Percentiles rank a stretch among this genome's conserved stretches.
These are phyloP conservation scores for Lampropteryx suffumata DNA, from an alignment of 2,888 invertebrate genomes.

Conservation along the genomic window DNA sequence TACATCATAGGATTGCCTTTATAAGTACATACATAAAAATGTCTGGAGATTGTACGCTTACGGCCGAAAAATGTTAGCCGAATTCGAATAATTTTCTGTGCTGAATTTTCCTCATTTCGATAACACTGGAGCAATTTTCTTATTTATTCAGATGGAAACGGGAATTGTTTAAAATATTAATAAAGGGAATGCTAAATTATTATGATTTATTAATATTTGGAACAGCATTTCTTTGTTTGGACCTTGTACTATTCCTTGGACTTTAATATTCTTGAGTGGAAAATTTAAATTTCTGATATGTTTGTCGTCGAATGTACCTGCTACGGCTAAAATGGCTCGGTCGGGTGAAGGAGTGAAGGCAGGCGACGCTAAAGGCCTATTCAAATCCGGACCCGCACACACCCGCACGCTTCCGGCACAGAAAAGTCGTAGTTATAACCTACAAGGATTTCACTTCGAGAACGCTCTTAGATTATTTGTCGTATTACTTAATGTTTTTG, in stretches of 20 bases:
- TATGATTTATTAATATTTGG: slow-evolving; percentile 5
- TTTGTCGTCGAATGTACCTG: slow-evolving; percentile 11
- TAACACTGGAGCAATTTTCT: slow-evolving; percentile 13
- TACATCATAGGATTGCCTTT: slow-evolving; percentile 42
- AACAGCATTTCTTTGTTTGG: background rate
- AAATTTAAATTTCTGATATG: background rate
- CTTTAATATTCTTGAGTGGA: background rate
- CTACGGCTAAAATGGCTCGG: slow-evolving; percentile 1
- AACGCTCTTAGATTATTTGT: background rate
- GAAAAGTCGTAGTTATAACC: background rate
- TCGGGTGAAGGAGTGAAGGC: slow-evolving; percentile 21
- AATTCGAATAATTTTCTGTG: slow-evolving; percentile 13
- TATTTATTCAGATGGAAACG: slow-evolving; percentile 13
- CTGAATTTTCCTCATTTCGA: slow-evolving; percentile 18
- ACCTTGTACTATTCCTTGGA: background rate
- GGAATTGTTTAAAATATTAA: slow-evolving; percentile 11
- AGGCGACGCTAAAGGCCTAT: slow-evolving; percentile 41
- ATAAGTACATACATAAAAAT: slow-evolving; percentile 42
- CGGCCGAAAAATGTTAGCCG: slow-evolving; percentile 21
- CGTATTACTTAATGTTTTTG: no score
- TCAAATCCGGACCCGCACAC: slow-evolving; percentile 46
- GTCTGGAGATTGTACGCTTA: slow-evolving; percentile 32
- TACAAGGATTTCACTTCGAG: slow-evolving; percentile 14
- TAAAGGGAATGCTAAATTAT: slow-evolving; percentile 7
- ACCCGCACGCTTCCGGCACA: slow-evolving; percentile 13